Percentiles rank a stretch among this genome's conserved stretches.
These are phyloP conservation scores for Rhinichthys klamathensis DNA, from an alignment of 2,113 vertebrate genomes.

Conservation along the genomic window DNA sequence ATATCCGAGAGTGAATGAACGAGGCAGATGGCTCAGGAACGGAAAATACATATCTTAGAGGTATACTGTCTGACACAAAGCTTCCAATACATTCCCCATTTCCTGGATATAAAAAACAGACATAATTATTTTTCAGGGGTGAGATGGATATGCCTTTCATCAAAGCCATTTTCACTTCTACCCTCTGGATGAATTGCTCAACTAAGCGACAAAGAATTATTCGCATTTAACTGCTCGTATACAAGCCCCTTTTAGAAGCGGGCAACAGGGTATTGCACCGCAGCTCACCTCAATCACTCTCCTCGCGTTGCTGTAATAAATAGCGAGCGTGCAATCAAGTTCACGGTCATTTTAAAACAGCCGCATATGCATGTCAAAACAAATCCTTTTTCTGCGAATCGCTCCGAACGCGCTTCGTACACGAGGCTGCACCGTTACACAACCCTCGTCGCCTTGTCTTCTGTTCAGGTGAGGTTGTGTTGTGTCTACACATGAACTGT, in stretches of 20 bases:
- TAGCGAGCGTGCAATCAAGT: constrained; percentile 5
- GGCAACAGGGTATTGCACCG: neutral
- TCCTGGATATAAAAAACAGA: constrained; percentile 20
- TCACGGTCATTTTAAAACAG: constrained; percentile 3
- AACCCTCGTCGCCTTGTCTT: constrained; percentile 41
- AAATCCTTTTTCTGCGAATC: constrained; percentile 11
- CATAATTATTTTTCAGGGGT: constrained; percentile 46
- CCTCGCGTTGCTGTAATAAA: neutral
- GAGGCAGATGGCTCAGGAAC: constrained; percentile 75
- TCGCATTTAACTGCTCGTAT: neutral
- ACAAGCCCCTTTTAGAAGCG: neutral
- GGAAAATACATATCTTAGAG: constrained; percentile 73
- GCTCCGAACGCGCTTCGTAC: neutral
- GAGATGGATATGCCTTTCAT: constrained; percentile 26
- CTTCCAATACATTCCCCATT: constrained; percentile 34
- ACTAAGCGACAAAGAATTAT: neutral
- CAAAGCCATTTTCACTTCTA: constrained; percentile 3
- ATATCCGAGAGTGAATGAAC: constrained; percentile 73
- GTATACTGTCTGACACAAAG: constrained; percentile 66
- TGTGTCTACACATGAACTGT: constrained; percentile 71
- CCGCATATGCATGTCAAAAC: neutral
- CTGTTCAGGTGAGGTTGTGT: constrained; percentile 58
- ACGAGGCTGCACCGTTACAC: neutral
- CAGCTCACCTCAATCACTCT: neutral
- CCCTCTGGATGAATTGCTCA: constrained; percentile 4